Evolutionary conservation across 23 tunicate genomes (phyloP).

Genomic region (Styela plicata): DNA sequence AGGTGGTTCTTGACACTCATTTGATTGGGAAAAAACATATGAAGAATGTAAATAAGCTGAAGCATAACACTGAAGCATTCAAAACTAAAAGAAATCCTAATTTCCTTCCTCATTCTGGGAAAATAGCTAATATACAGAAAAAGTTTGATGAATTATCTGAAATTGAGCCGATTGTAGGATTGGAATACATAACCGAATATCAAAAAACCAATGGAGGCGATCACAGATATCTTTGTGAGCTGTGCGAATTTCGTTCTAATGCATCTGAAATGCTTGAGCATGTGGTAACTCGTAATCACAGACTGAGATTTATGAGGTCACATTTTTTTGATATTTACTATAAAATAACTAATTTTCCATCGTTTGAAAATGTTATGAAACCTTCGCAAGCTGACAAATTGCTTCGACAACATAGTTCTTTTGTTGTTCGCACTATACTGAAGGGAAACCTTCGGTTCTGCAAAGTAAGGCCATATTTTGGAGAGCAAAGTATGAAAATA

Average conservation of each 20-base stretch:
- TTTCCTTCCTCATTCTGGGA: neutral
- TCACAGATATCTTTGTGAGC: conserved; percentile 1
- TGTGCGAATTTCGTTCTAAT: neutral
- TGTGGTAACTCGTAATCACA: conserved; percentile 11
- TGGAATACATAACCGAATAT: conserved; percentile 1
- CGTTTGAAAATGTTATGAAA: conserved; percentile 1
- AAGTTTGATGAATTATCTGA: neutral
- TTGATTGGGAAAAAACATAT: conserved; percentile 1
- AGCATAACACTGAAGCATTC: neutral
- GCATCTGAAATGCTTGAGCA: neutral
- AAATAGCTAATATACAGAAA: neutral
- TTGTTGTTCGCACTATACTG: neutral
- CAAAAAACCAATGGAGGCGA: neutral
- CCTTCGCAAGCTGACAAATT: conserved; percentile 4
- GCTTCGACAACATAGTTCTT: neutral
- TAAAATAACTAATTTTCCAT: neutral
- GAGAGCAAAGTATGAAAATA: neutral
- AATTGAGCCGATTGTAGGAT: neutral
- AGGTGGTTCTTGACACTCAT: neutral
- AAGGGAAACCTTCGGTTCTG: neutral
- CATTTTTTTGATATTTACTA: conserved; percentile 6
- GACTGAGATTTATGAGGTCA: neutral
- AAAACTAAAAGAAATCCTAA: neutral
- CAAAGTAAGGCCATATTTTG: neutral
- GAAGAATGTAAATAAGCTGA: neutral